phyloP scores from a whole-genome alignment of 2,888 invertebrate species.

The Onthophagus sagittarius region DNA sequence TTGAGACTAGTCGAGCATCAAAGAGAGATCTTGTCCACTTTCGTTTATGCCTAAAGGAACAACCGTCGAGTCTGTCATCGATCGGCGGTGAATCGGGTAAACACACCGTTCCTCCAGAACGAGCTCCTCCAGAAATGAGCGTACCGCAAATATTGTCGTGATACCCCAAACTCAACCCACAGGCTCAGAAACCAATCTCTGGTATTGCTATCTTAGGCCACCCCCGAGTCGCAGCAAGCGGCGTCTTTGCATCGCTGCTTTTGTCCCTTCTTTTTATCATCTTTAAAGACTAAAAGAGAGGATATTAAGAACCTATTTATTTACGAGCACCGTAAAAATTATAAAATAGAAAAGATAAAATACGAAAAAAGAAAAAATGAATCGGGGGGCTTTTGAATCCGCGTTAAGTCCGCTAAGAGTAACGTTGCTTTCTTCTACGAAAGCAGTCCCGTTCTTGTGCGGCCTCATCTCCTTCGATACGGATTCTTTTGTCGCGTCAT shows the following conservation, averaged over 20 bases:
- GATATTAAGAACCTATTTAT: neutral
- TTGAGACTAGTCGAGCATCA: neutral
- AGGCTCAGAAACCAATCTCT: constrained; percentile 6
- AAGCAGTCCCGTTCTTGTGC: neutral
- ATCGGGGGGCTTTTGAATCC: neutral
- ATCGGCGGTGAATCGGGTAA: constrained; percentile 1
- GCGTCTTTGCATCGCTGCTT: neutral
- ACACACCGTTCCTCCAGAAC: neutral
- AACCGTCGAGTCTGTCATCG: neutral
- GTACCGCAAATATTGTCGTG: constrained; percentile 5
- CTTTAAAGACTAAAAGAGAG: neutral
- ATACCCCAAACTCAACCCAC: neutral
- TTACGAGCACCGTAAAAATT: neutral
- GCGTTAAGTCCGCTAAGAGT: neutral
- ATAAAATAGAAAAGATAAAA: neutral
- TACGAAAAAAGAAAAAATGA: neutral
- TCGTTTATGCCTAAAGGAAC: neutral
- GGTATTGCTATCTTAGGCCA: neutral
- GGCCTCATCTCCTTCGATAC: neutral
- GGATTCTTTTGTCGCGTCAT: neutral
- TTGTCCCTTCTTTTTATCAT: neutral
- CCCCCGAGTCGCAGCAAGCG: neutral
- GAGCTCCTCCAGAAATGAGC: constrained; percentile 10
- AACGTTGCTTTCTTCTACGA: neutral
- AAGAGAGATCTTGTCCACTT: neutral